Conservation (phyloP, 2,797 vertebrate genomes). For the Ctenopoma kingsleyae region DNA sequence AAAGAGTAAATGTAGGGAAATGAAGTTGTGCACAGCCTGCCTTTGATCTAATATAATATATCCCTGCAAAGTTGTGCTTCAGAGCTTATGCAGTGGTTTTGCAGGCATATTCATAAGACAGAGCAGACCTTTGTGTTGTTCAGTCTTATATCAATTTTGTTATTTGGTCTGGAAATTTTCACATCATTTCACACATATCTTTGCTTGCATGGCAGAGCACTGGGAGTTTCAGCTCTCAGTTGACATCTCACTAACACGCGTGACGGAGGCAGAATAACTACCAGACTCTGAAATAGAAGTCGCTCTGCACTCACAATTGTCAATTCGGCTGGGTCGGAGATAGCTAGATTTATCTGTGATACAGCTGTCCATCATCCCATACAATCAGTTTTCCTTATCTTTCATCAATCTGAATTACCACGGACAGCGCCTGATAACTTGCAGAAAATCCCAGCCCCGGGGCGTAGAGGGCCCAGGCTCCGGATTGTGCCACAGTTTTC, state of each 20-base stretch:
- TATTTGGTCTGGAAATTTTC: conserved; percentile 67
- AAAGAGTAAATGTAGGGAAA: conserved; percentile 29
- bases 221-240: conserved; percentile 61
- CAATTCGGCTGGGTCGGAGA: conserved; percentile 68
- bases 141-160: conserved; percentile 53
- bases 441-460: conserved; percentile 58
- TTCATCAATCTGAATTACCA: conserved; percentile 80
- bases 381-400: conserved; percentile 79
- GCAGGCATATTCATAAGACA: conserved; percentile 35
- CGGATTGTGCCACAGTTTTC: conserved; percentile 41
- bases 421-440: conserved; percentile 68
- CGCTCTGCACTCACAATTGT: conserved; percentile 61
- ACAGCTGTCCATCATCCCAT: conserved; percentile 80
- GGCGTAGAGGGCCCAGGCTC: conserved; percentile 5
- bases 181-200: conserved; percentile 76
- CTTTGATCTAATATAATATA: conserved; percentile 22
- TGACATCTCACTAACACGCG: conserved; percentile 80
- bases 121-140: conserved; percentile 45
- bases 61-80: not conserved
- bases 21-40: conserved; percentile 2
- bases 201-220: conserved; percentile 21
- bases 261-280: conserved; percentile 77
- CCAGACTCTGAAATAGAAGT: conserved; percentile 72
- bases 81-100: not conserved
- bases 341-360: conserved; percentile 73